Percentiles rank a stretch among this genome's conserved stretches.
Conservation (phyloP, 1,140 invertebrate species). For the Bombus waltoni region DNA sequence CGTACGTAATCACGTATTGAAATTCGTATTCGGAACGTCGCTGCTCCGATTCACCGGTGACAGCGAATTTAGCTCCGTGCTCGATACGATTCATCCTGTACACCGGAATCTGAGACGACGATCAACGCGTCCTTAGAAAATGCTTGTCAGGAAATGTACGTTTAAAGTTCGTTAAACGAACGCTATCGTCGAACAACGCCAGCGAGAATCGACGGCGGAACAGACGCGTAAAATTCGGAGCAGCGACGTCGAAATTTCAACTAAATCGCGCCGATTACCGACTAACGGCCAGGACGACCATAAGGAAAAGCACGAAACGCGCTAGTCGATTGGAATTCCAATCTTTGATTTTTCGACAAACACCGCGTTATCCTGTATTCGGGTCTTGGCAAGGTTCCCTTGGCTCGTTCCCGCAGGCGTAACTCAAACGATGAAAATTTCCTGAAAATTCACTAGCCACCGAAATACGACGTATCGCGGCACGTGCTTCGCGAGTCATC, state of each 20-base stretch:
- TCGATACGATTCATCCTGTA: not conserved
- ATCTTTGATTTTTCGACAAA: not conserved
- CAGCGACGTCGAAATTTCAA: too few relatives aligned
- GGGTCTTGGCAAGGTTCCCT: too few relatives aligned
- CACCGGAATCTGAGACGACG: not conserved
- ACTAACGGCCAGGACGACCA: not conserved
- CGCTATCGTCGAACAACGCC: not conserved
- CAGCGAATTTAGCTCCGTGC: not conserved
- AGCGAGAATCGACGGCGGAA: not conserved
- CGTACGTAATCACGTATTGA: not conserved
- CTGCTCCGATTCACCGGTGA: not conserved
- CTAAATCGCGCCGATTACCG: not conserved
- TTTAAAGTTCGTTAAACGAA: not conserved
- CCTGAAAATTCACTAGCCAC: slow-evolving; percentile 11
- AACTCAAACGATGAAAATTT: slow-evolving; percentile 24
- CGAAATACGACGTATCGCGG: not conserved
- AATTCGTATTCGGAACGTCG: not conserved
- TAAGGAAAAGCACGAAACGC: not conserved
- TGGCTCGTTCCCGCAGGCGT: not conserved
- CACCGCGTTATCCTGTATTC: not conserved
- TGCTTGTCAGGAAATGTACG: not conserved
- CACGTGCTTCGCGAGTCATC: slow-evolving; percentile 20
- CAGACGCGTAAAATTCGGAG: not conserved
- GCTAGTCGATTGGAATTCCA: not conserved
- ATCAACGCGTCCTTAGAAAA: not conserved